Percentiles rank a stretch among this genome's conserved stretches.
phyloP scores from a whole-genome alignment of 1,140 invertebrate species.

The Probaryconus sp. region DNA sequence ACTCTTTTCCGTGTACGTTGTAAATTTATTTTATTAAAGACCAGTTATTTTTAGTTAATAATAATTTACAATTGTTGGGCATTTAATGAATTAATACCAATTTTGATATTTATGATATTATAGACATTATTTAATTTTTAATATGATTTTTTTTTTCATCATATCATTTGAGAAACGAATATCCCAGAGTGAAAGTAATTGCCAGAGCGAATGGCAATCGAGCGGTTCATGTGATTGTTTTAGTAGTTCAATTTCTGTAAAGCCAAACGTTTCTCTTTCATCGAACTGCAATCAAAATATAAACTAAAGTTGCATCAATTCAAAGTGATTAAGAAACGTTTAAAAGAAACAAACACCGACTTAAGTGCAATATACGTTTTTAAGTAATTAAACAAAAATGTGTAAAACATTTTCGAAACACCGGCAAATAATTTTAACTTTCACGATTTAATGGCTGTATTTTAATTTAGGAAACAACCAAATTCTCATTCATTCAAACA shows the following conservation, averaged over 20 bases:
- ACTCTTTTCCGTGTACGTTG: constrained; percentile 28
- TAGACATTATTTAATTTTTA: constrained; percentile 2
- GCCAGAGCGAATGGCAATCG: constrained; percentile 31
- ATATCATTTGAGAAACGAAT: constrained; percentile 31
- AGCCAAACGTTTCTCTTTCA: constrained; percentile 50
- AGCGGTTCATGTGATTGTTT: constrained; percentile 49
- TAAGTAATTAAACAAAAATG: too few species aligned
- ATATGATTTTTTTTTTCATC: constrained; percentile 14
- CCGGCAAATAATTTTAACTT: too few species aligned
- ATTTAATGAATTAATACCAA: constrained; percentile 33
- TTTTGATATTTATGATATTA: constrained; percentile 10
- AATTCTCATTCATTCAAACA: too few species aligned
- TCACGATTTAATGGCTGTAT: too few species aligned
- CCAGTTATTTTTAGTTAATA: background rate
- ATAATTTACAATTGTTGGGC: constrained; percentile 6
- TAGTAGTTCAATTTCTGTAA: constrained; percentile 57
- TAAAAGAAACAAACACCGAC: too few species aligned
- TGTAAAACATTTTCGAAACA: too few species aligned
- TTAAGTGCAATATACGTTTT: too few species aligned
- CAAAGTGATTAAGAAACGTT: too few species aligned
- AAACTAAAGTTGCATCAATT: too few species aligned
- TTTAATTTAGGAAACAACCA: too few species aligned
- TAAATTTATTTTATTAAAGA: constrained; percentile 26
- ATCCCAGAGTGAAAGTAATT: constrained; percentile 49
- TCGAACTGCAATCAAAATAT: constrained; percentile 34